These are phyloP conservation scores for Scotopteryx bipunctaria DNA, from an alignment of 2,888 invertebrate species.

Conservation along the genomic window DNA sequence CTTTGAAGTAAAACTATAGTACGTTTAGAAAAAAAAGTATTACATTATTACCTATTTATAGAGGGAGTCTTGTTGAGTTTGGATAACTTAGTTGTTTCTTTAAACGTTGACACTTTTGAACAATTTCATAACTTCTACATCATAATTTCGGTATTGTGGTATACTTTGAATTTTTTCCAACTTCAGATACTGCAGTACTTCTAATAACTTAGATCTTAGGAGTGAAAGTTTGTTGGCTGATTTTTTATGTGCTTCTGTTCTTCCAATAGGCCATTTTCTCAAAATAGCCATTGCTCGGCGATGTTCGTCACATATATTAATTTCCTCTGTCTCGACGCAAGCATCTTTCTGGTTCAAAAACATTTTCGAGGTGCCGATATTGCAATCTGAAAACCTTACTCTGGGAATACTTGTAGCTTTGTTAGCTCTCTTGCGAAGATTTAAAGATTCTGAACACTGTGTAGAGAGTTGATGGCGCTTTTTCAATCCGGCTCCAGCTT, in stretches of 20 bases:
- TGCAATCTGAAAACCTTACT: slow-evolving; percentile 39
- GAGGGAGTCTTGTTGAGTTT: slow-evolving; percentile 14
- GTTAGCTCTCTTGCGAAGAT: slow-evolving; percentile 28
- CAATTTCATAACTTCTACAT: slow-evolving; percentile 45
- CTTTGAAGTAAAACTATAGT: too few relatives aligned
- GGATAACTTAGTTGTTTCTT: slow-evolving; percentile 25
- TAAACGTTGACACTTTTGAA: slow-evolving; percentile 48
- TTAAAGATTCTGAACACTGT: slow-evolving; percentile 43
- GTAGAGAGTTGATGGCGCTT: slow-evolving; percentile 43
- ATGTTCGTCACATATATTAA: slow-evolving; percentile 54
- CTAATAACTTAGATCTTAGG: slow-evolving; percentile 42
- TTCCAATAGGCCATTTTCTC: slow-evolving; percentile 43
- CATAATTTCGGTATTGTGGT: slow-evolving; percentile 42
- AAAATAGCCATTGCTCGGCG: slow-evolving; percentile 46
- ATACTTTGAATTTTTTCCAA: slow-evolving; percentile 59
- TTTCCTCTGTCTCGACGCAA: slow-evolving; percentile 41
- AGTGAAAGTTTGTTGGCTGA: slow-evolving; percentile 23
- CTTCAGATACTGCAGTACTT: slow-evolving; percentile 46
- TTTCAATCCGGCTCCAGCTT: slow-evolving; percentile 43
- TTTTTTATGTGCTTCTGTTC: slow-evolving; percentile 20
- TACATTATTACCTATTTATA: slow-evolving; percentile 4
- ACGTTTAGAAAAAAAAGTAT: not conserved
- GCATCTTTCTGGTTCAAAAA: slow-evolving; percentile 44
- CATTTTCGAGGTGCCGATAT: slow-evolving; percentile 38
- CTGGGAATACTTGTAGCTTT: slow-evolving; percentile 50